Evolutionary conservation across 1,140 invertebrate species (phyloP), one percentile per base, ranked within the genome.

Genomic region (Calephelis nemesis): DNA sequence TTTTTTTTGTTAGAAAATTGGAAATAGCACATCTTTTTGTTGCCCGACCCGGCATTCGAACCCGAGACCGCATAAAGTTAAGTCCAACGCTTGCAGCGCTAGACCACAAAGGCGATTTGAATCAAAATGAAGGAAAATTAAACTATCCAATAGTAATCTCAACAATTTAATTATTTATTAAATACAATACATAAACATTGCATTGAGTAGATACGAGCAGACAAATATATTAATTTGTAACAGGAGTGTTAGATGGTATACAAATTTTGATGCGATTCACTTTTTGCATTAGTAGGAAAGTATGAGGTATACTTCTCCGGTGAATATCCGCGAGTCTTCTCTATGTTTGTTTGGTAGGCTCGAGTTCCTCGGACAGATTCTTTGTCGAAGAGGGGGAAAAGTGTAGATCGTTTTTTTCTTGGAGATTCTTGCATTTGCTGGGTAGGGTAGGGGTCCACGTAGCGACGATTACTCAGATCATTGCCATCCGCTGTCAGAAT

Each of bases 401-500:
- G 72, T 0, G 84, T 85, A 0, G 88, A 88, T 58, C 88, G 74
- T 65, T 89, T 91, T 74, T 80, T 87, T n/a, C 88, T 76, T 47
- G 87, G 88, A 8, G 83, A 81, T 7, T 91, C 88, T 72, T 89
- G 87, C 76, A 91, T 78, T 68, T 86, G 88, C 65, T 86, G 87
- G 13, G 71, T 84, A 3, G 88, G 88, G 60, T 89, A 91, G 0
- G 88, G 88, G 64, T 91, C 88, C 69, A 91, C 86, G 68, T 84
- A 91, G 19, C 88, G 76, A 49, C 88, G 73, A 63, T 82, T 81
- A 65, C 80, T 88, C 84, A 89, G 84, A 83, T 91, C 87, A 79
- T 72, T 89, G 81, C 87, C 87, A 84, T 91, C 88, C 86, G 83
- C 88, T 91, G 88, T 89, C 84, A 81, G 83, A 80, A 86, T 86